Conservation (phyloP, 2,113 vertebrate genomes). For the Nothobranchius furzeri region DNA sequence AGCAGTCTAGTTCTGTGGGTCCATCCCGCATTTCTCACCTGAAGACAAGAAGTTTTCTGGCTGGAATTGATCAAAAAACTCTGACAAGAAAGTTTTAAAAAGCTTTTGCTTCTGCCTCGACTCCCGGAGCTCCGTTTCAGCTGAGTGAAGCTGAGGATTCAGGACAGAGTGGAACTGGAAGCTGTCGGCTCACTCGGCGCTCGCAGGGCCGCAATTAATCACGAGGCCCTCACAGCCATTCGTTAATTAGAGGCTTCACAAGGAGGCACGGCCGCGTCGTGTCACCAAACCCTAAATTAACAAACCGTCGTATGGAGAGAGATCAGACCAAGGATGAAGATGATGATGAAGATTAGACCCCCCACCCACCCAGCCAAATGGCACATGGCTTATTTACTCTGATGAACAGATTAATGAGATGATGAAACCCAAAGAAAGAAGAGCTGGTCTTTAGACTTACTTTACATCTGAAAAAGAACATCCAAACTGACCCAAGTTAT, state of each 20-base stretch:
- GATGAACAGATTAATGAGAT: slow-evolving; percentile 23
- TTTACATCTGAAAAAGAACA: too few relatives aligned
- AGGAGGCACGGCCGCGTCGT: slow-evolving; percentile 33
- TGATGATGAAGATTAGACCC: slow-evolving; percentile 8
- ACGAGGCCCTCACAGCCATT: slow-evolving; percentile 18
- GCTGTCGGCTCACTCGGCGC: not conserved
- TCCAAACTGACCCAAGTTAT: too few relatives aligned
- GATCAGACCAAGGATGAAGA: slow-evolving; percentile 6
- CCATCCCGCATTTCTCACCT: too few relatives aligned
- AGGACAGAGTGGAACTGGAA: not conserved
- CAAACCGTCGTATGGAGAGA: slow-evolving; percentile 16
- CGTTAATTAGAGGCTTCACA: slow-evolving; percentile 54
- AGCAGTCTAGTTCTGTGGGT: too few relatives aligned
- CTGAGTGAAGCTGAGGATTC: not conserved
- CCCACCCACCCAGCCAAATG: slow-evolving; percentile 15
- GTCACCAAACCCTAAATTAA: slow-evolving; percentile 53
- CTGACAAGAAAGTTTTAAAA: too few relatives aligned
- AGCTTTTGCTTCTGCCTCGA: too few relatives aligned
- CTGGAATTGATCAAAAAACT: too few relatives aligned
- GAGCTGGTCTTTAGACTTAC: not conserved
- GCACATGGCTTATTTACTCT: slow-evolving; percentile 50
- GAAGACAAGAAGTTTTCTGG: too few relatives aligned
- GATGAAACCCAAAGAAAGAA: slow-evolving; percentile 67
- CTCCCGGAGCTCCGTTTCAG: slow-evolving; percentile 20
- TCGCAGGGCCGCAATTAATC: slow-evolving; percentile 64